Percentiles rank a stretch among this genome's conserved stretches.
Conservation (phyloP, 2,797 vertebrate species). For the Enteromius viviparus region DNA sequence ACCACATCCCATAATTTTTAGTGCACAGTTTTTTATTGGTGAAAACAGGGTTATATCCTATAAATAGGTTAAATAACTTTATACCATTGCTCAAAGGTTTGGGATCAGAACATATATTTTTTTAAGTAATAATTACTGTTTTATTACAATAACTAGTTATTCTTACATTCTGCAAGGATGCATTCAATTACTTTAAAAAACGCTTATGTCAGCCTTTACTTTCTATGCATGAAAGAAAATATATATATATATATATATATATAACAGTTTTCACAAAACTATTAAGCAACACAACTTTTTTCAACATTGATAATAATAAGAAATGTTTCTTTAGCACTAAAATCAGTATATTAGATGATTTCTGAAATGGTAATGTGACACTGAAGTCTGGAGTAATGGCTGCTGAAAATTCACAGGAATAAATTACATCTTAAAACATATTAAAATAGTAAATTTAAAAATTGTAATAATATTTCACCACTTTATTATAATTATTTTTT, state of each 20-base stretch:
- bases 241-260: background rate
- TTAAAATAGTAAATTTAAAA: background rate
- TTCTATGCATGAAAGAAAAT: background rate
- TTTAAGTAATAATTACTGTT: background rate
- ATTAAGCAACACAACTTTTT: background rate
- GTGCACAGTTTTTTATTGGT: background rate
- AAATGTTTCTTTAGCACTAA: background rate
- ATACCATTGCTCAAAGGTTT: background rate
- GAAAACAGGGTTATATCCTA: background rate
- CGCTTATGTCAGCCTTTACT: background rate
- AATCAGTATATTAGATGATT: background rate
- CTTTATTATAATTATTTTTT: background rate
- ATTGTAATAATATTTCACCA: background rate
- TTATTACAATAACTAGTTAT: background rate
- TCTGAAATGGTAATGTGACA: background rate
- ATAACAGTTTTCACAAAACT: background rate
- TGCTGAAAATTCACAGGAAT: background rate
- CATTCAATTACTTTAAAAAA: background rate
- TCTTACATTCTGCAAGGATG: background rate
- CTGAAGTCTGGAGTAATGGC: background rate
- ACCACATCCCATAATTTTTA: background rate
- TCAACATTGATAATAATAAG: background rate
- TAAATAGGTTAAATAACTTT: background rate
- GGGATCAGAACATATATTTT: background rate
- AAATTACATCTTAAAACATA: background rate